phyloP scores from a whole-genome alignment of 2,888 invertebrate species.

The Oligia latruncula region DNA sequence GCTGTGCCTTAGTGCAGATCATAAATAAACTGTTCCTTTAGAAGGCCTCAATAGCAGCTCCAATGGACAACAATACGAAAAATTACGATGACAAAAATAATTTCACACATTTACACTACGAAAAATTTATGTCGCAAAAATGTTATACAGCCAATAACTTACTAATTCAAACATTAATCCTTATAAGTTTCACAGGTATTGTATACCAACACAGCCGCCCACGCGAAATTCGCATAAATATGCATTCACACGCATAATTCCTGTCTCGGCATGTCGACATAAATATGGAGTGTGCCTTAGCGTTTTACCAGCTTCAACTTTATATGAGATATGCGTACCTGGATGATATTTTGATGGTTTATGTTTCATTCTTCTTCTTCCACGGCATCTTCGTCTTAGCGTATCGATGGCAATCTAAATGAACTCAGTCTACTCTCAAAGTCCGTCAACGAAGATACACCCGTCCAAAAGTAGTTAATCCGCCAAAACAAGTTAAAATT shows the following conservation, averaged over 20 bases:
- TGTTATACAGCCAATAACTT: conserved; percentile 57
- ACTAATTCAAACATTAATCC: conserved; percentile 64
- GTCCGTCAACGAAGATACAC: background rate
- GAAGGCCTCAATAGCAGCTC: background rate
- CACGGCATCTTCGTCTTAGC: background rate
- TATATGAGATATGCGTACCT: conserved; percentile 8
- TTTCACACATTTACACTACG: conserved; percentile 51
- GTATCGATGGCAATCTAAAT: background rate
- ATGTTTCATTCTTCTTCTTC: conserved; percentile 8
- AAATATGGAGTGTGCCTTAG: conserved; percentile 75
- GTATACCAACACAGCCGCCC: conserved; percentile 63
- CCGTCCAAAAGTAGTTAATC: background rate
- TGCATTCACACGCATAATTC: conserved; percentile 81
- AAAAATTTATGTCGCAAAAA: conserved; percentile 42
- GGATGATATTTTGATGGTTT: conserved; percentile 21
- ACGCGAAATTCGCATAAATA: conserved; percentile 77
- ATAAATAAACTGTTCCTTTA: conserved; percentile 6
- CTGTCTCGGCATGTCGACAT: conserved; percentile 71
- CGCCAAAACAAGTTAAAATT: too few species aligned
- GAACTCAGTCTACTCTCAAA: background rate
- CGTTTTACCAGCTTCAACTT: conserved; percentile 47
- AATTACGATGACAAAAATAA: conserved; percentile 43
- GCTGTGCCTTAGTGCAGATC: background rate
- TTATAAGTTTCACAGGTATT: conserved; percentile 60
- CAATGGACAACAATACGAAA: conserved; percentile 8